Percentiles rank a stretch among this genome's conserved stretches.
Evolutionary conservation across 2,797 vertebrate genomes (phyloP).

Genomic region (Sebastes trivittatus): DNA sequence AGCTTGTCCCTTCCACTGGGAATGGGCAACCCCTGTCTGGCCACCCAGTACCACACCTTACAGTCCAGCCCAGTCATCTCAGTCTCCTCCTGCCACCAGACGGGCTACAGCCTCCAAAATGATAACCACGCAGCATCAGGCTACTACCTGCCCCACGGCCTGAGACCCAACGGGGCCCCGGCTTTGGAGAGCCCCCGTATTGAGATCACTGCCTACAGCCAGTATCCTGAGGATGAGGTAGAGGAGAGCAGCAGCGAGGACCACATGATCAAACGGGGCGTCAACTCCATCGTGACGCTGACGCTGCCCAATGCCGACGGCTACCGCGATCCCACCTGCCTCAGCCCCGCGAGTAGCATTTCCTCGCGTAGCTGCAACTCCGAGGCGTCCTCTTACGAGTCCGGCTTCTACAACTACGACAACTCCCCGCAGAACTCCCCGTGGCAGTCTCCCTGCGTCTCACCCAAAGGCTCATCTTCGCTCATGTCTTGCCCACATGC

Average conservation of each 20-base stretch:
- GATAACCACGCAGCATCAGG: slow-evolving; percentile 79
- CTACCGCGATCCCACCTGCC: slow-evolving; percentile 94
- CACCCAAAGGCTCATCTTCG: slow-evolving; percentile 88
- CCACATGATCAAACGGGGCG: slow-evolving; percentile 81
- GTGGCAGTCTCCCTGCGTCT: slow-evolving; percentile 97
- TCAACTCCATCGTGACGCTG: slow-evolving; percentile 92
- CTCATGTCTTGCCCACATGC: slow-evolving; percentile 79
- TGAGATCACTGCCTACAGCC: slow-evolving; percentile 96
- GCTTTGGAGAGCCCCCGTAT: slow-evolving; percentile 95
- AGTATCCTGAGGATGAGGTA: slow-evolving; percentile 90
- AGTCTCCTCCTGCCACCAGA: slow-evolving; percentile 85
- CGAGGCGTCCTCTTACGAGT: slow-evolving; percentile 96
- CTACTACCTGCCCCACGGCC: slow-evolving; percentile 87
- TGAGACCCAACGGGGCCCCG: slow-evolving; percentile 89
- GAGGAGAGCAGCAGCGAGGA: slow-evolving; percentile 83
- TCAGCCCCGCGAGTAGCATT: slow-evolving; percentile 95
- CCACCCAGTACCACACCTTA: slow-evolving; percentile 90
- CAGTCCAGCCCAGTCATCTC: slow-evolving; percentile 90
- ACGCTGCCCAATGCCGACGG: slow-evolving; percentile 91
- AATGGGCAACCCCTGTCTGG: slow-evolving; percentile 86
- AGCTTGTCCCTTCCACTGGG: slow-evolving; percentile 88
- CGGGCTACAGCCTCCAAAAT: slow-evolving; percentile 84
- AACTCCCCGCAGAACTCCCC: slow-evolving; percentile 96
- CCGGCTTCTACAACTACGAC: slow-evolving; percentile 92
- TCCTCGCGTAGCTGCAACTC: slow-evolving; percentile 98